Conservation (phyloP, 2,797 vertebrate species). For the Neosilurus hyrtlii region DNA sequence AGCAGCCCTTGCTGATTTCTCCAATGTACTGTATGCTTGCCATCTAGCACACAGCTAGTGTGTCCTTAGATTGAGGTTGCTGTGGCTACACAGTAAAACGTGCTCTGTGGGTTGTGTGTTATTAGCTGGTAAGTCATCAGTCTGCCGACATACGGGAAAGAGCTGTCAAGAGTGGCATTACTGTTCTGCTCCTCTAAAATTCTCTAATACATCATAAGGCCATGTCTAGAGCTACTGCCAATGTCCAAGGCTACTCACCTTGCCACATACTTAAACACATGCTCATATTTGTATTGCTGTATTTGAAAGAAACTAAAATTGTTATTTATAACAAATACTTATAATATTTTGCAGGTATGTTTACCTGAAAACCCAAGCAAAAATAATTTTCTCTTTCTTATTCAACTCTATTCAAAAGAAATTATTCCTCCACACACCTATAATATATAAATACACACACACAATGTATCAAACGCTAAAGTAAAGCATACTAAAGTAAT, state of each 20-base stretch:
- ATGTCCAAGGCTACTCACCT: conserved; percentile 23
- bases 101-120: conserved; percentile 35
- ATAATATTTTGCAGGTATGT: neutral
- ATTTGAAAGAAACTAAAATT: neutral
- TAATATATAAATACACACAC: neutral
- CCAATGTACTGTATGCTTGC: neutral
- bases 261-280: neutral
- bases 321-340: too few species aligned
- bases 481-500: neutral
- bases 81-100: conserved; percentile 21
- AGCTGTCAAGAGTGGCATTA: conserved; percentile 36
- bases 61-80: conserved; percentile 38
- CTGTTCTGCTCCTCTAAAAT: conserved; percentile 35
- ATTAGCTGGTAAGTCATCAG: conserved; percentile 37
- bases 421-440: neutral
- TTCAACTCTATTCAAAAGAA: neutral
- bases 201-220: conserved; percentile 41
- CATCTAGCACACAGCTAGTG: neutral
- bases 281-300: neutral
- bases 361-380: neutral
- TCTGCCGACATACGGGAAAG: conserved; percentile 44
- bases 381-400: neutral
- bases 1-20: conserved; percentile 38
- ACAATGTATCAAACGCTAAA: neutral
- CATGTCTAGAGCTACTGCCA: conserved; percentile 39